A percentile compares a stretch with the other conserved stretches of the same genome.
These are phyloP conservation scores for Alligator mississippiensis DNA, from an alignment of 2,113 vertebrate species.

Conservation along the genomic window DNA sequence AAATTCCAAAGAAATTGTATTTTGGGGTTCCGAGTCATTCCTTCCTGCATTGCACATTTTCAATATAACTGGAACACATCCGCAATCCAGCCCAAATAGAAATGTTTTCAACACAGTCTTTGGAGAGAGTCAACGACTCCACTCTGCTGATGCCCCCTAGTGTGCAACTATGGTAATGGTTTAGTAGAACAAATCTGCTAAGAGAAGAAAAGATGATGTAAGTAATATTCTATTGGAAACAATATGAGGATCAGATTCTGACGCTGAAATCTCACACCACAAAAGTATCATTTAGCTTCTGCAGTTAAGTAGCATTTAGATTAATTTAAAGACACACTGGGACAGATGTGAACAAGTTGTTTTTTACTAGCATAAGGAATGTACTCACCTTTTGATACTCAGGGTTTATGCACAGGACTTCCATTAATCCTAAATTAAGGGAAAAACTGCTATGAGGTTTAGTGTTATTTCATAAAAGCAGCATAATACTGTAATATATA, in stretches of 20 bases:
- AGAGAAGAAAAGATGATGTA: accelerated
- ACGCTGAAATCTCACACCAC: accelerated
- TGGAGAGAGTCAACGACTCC: background rate
- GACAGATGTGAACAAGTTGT: background rate
- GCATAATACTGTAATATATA: accelerated
- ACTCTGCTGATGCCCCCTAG: constrained; percentile 56
- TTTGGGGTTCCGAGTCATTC: background rate
- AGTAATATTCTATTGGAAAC: accelerated
- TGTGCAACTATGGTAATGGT: background rate
- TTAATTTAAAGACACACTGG: background rate
- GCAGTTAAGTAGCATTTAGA: background rate
- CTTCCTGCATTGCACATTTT: background rate
- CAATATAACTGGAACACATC: background rate
- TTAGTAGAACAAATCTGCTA: background rate
- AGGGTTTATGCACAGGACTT: background rate
- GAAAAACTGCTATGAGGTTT: background rate
- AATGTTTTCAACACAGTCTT: background rate
- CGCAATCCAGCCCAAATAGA: background rate
- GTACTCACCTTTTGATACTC: background rate
- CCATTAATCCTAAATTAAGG: background rate
- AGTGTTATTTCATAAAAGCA: background rate
- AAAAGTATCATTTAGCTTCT: background rate
- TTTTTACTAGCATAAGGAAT: background rate
- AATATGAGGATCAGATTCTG: accelerated
- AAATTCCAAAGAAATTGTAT: no score